These are phyloP conservation scores for Scolanthus callimorphus DNA, from an alignment of 92 coral and sea anemone species.

Conservation along the genomic window DNA sequence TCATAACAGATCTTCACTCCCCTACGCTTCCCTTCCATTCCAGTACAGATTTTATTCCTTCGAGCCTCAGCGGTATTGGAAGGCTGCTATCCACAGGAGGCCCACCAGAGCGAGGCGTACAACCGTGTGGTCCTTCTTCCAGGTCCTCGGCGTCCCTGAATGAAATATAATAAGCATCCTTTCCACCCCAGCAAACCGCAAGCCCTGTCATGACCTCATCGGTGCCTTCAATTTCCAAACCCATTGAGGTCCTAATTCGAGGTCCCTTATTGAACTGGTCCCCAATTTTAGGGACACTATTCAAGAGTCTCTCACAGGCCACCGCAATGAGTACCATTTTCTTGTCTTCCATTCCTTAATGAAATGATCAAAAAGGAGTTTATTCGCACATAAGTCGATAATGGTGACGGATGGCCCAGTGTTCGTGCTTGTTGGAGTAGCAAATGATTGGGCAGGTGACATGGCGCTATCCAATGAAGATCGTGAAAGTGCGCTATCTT, in stretches of 20 bases:
- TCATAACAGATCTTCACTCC: constrained; percentile 74
- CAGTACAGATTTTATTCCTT: constrained; percentile 53
- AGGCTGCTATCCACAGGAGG: constrained; percentile 54
- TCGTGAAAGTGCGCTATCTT: not conserved
- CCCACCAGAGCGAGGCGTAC: constrained; percentile 9
- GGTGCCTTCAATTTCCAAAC: constrained; percentile 68
- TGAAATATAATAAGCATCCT: constrained; percentile 75
- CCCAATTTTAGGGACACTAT: constrained; percentile 69
- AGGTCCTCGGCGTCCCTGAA: constrained; percentile 21
- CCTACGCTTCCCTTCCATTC: constrained; percentile 40
- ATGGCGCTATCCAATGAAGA: not conserved
- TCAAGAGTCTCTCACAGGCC: constrained; percentile 72
- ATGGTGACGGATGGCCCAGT: constrained; percentile 27
- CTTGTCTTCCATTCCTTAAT: constrained; percentile 75
- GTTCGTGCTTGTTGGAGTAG: not conserved
- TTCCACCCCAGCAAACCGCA: constrained; percentile 86
- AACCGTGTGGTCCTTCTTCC: constrained; percentile 7
- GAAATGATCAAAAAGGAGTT: constrained; percentile 59
- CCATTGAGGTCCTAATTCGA: constrained; percentile 15
- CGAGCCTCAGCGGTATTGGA: constrained; percentile 57
- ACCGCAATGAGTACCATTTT: constrained; percentile 65
- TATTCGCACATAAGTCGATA: constrained; percentile 74
- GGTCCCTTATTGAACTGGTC: constrained; percentile 69
- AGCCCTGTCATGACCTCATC: constrained; percentile 75
- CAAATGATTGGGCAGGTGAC: not conserved